Conservation (phyloP, 2,888 invertebrate species). For the Drosophila heteroneura region DNA sequence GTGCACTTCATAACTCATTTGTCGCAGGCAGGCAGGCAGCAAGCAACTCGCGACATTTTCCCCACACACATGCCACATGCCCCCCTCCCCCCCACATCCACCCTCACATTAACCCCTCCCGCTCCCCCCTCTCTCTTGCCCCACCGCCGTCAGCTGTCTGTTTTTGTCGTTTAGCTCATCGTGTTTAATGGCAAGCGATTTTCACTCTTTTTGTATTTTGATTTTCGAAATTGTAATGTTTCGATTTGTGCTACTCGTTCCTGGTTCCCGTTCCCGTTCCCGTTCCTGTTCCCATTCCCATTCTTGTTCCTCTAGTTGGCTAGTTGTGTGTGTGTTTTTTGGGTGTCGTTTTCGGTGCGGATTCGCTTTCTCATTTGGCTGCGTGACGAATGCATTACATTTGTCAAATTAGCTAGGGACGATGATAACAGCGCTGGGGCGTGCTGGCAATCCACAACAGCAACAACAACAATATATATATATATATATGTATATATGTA, state of each 20-base stretch:
- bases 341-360: constrained; percentile 2
- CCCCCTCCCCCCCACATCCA: neutral
- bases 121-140: neutral
- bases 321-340: neutral
- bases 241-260: constrained; percentile 38
- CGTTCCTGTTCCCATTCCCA: neutral
- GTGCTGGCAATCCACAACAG: constrained; percentile 2
- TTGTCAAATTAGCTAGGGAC: constrained; percentile 73
- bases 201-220: constrained; percentile 76
- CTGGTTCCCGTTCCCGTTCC: neutral
- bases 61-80: neutral
- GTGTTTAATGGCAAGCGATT: constrained; percentile 69
- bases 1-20: constrained; percentile 75
- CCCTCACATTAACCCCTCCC: constrained; percentile 9
- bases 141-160: constrained; percentile 12
- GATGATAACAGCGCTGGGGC: constrained; percentile 39
- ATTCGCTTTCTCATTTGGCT: constrained; percentile 11
- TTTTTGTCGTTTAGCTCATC: constrained; percentile 54
- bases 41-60: constrained; percentile 15
- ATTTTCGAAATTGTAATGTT: constrained; percentile 65
- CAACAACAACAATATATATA: too few species aligned
- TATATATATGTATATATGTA: neutral
- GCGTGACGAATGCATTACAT: constrained; percentile 70
- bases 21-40: constrained; percentile 17
- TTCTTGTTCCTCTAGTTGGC: neutral